A percentile compares a stretch with the other conserved stretches of the same genome.
phyloP scores from a whole-genome alignment of 1,140 invertebrate species.

The Spodoptera litura region DNA sequence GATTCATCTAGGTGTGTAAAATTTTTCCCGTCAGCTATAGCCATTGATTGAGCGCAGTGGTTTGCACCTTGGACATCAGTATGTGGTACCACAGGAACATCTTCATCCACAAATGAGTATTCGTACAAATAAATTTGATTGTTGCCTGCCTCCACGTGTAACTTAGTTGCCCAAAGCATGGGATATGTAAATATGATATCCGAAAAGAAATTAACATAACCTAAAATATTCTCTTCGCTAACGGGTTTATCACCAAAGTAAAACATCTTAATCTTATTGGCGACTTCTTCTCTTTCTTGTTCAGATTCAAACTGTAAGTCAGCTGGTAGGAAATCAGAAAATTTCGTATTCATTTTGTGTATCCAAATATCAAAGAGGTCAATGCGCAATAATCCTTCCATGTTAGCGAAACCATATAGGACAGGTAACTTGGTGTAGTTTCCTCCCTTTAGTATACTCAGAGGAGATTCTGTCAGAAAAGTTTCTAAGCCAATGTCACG shows the following conservation, averaged over 20 bases:
- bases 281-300: slow-evolving; percentile 58
- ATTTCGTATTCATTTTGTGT: slow-evolving; percentile 68
- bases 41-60: slow-evolving; percentile 62
- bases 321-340: slow-evolving; percentile 67
- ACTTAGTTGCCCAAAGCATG: slow-evolving; percentile 56
- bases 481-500: slow-evolving; percentile 49
- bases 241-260: slow-evolving; percentile 64
- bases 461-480: slow-evolving; percentile 60
- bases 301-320: slow-evolving; percentile 64
- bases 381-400: slow-evolving; percentile 62
- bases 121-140: slow-evolving; percentile 68
- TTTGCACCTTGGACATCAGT: slow-evolving; percentile 56
- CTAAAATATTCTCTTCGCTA: slow-evolving; percentile 54
- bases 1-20: no score
- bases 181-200: slow-evolving; percentile 64
- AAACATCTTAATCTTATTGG: slow-evolving; percentile 61
- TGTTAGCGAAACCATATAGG: slow-evolving; percentile 63
- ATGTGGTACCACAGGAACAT: slow-evolving; percentile 44
- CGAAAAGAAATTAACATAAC: slow-evolving; percentile 64
- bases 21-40: slow-evolving; percentile 52
- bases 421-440: slow-evolving; percentile 61
- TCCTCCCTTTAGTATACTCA: slow-evolving; percentile 59
- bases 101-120: slow-evolving; percentile 59
- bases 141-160: slow-evolving; percentile 63
- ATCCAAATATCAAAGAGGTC: slow-evolving; percentile 57